Base-by-base conservation (phyloP, 2,797 vertebrate genomes). In the Oryzias dopingdopingensis region DNA sequence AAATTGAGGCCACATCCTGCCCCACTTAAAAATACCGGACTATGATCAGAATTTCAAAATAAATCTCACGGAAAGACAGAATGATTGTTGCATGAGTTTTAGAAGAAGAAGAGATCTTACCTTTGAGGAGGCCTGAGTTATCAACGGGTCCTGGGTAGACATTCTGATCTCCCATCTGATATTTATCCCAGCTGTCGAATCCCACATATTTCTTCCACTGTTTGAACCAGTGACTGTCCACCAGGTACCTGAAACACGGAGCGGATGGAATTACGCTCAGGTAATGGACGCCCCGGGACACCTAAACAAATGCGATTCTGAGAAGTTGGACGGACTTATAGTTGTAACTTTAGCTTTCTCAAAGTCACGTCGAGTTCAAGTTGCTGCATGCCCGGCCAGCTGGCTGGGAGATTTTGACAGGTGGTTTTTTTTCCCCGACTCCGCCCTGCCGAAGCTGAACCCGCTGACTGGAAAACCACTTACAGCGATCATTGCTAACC, bases 141-240 rank as follows among this genome's bases (percentile, higher is more conserved):
- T 99, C 96, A 81, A 99, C 96, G 16, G 96, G 94, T 82, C 97
- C 97, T 54, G 97, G 97, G 82, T 99, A 99, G 72, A 97, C 96
- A 88, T 95, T 96, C 84, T 98, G 96, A 88, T 98, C 96, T 70
- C 96, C 96, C 95, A 96, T 96, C 87, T 98, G 96, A 78, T 98
- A 97, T 88, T 98, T 98, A 90, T 99, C 97, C 96, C 97, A 99
- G 77, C 94, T 98, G 90, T 98, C 97, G 92, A 93, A 99, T 47
- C 96, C 96, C 90, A 99, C 97, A 94, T 98, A 98, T 89, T 98
- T 99, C 86, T 98, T 99, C 97, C 97, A 99, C 91, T 98, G 96
- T 90, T 99, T 99, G 88, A 99, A 99, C 96, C 97, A 99, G 79
- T 92, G 96, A 89, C 96, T 97, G 91, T 98, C 97, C 67, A 98